Evolutionary conservation across 1,140 invertebrate species (phyloP).

Genomic region (Eumeta japonica): DNA sequence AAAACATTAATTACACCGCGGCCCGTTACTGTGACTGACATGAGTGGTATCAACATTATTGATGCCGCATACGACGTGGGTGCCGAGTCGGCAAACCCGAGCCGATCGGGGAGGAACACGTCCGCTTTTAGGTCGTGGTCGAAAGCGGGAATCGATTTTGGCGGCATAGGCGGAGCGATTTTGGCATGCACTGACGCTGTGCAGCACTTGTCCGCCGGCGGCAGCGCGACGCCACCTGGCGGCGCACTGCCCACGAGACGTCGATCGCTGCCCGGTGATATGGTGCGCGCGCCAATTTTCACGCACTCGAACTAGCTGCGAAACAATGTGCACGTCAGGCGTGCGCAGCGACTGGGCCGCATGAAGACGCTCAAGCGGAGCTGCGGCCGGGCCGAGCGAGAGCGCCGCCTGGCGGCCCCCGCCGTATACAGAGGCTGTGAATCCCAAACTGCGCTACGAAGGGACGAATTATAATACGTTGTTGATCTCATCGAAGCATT

Average conservation of each 20-base stretch:
- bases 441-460: not conserved
- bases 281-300: conserved; percentile 71
- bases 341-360: conserved; percentile 73
- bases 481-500: too few relatives aligned
- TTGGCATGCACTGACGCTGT: conserved; percentile 66
- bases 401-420: conserved; percentile 1
- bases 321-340: conserved; percentile 81
- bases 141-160: conserved; percentile 13
- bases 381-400: conserved; percentile 51
- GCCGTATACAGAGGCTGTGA: not conserved
- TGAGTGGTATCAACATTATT: conserved; percentile 51
- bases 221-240: conserved; percentile 72
- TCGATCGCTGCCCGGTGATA: conserved; percentile 73
- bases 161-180: conserved; percentile 17
- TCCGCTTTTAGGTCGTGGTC: too few relatives aligned
- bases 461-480: not conserved
- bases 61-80: conserved; percentile 48
- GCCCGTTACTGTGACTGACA: too few relatives aligned
- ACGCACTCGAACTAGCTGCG: conserved; percentile 79
- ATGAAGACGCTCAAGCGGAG: conserved; percentile 81
- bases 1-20: too few relatives aligned
- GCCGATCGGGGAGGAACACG: too few relatives aligned
- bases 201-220: conserved; percentile 62
- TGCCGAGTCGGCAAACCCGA: conserved; percentile 45
- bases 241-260: conserved; percentile 78